A percentile compares a stretch with the other conserved stretches of the same genome.
phyloP scores from a whole-genome alignment of 2,797 vertebrate species.

The Mallotus villosus region DNA sequence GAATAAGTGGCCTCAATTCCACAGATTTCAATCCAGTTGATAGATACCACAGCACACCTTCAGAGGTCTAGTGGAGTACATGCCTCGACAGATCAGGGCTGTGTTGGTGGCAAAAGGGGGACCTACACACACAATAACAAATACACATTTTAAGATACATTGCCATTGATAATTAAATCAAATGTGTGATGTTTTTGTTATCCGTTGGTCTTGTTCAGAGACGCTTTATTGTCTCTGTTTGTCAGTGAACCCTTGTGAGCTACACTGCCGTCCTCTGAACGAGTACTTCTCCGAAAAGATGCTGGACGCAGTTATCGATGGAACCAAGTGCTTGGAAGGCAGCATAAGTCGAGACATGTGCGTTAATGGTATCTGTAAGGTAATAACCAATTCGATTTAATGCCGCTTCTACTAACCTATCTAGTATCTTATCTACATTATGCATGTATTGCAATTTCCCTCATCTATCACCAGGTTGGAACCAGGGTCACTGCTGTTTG shows the following conservation, averaged over 20 bases:
- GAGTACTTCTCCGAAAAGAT: constrained; percentile 89
- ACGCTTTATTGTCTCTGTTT: constrained; percentile 5
- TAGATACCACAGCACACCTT: no score
- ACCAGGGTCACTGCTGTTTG: background rate
- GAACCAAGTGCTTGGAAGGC: constrained; percentile 85
- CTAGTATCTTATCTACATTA: no score
- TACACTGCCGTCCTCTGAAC: constrained; percentile 86
- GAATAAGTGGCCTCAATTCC: no score
- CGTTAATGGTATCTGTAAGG: constrained; percentile 96
- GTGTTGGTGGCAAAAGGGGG: no score
- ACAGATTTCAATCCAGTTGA: no score
- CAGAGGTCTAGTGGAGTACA: no score
- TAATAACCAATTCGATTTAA: constrained; percentile 46
- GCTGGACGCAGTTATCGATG: constrained; percentile 84
- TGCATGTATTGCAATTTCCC: background rate
- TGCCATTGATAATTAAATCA: no score
- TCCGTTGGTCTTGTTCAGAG: background rate
- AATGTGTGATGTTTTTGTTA: background rate
- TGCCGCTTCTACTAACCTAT: background rate
- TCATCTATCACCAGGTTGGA: no score
- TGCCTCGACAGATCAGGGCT: no score
- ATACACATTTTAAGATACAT: background rate
- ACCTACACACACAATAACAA: background rate
- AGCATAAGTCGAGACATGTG: constrained; percentile 84
- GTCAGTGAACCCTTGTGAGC: constrained; percentile 88